Conservation (phyloP, 2,113 vertebrate species). For the Pristiophorus japonicus region DNA sequence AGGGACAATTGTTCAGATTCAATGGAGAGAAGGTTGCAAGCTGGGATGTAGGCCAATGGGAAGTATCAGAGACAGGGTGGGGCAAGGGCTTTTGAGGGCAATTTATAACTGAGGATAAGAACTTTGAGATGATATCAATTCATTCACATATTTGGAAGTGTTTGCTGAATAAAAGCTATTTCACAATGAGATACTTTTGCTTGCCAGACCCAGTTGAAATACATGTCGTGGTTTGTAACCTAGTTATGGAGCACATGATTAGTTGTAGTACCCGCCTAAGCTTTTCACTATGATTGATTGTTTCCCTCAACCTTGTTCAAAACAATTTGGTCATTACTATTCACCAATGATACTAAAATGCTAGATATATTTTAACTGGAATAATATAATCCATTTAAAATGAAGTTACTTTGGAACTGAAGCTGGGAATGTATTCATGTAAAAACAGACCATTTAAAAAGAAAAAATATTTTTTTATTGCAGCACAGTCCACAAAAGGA, state of each 20-base stretch:
- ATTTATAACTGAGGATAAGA: neutral
- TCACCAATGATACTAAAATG: neutral
- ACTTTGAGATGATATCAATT: neutral
- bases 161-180: neutral
- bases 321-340: neutral
- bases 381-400: slow-evolving; percentile 4
- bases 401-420: slow-evolving; percentile 1
- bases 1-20: neutral
- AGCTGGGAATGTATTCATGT: neutral
- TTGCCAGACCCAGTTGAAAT: neutral
- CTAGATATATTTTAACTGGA: neutral
- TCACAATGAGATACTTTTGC: neutral
- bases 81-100: neutral
- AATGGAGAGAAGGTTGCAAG: neutral
- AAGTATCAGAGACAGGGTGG: neutral
- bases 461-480: neutral
- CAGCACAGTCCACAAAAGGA: neutral
- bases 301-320: neutral
- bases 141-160: neutral
- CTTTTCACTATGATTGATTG: neutral
- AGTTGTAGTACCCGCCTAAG: neutral
- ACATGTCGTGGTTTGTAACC: neutral
- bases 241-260: neutral
- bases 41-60: neutral
- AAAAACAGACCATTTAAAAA: neutral